Percentiles rank a stretch among this genome's conserved stretches.
Evolutionary conservation across 2,113 vertebrate genomes (phyloP).

Genomic region (Rissa tridactyla): DNA sequence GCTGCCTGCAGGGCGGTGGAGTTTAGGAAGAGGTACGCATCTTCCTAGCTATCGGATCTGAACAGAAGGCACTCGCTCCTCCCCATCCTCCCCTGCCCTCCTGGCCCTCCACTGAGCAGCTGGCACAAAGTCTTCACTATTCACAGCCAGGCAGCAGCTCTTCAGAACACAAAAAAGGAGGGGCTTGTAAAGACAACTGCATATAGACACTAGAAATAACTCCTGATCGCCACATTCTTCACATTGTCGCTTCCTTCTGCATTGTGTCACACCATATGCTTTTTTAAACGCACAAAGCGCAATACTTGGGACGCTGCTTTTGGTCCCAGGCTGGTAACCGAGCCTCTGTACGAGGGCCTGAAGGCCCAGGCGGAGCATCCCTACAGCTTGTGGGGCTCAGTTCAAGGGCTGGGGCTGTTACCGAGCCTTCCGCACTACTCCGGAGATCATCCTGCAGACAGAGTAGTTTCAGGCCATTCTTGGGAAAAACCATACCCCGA

Average conservation of each 20-base stretch:
- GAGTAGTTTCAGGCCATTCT: not conserved
- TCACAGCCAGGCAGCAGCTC: not conserved
- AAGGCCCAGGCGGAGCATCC: not conserved
- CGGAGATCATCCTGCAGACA: not conserved
- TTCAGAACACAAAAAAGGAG: not conserved
- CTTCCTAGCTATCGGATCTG: not conserved
- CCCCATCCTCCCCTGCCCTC: not conserved
- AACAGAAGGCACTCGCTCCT: not conserved
- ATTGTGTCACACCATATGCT: not conserved
- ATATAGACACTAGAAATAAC: not conserved
- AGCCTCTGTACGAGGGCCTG: not conserved
- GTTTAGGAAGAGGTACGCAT: not conserved
- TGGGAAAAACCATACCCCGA: not conserved
- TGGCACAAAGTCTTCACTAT: not conserved
- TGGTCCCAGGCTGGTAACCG: not conserved
- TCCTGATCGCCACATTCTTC: not conserved
- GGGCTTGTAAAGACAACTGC: not conserved
- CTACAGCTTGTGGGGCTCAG: rapidly evolving
- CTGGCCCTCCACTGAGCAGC: not conserved
- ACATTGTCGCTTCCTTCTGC: not conserved
- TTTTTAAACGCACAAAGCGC: not conserved
- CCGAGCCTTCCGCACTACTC: rapidly evolving
- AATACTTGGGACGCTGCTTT: rapidly evolving
- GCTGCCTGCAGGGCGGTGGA: not conserved
- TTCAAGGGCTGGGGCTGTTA: not conserved